Percentiles rank a stretch among this genome's conserved stretches.
These are phyloP conservation scores for Rhynchophorus ferrugineus DNA, from an alignment of 1,140 invertebrate genomes.

Conservation along the genomic window DNA sequence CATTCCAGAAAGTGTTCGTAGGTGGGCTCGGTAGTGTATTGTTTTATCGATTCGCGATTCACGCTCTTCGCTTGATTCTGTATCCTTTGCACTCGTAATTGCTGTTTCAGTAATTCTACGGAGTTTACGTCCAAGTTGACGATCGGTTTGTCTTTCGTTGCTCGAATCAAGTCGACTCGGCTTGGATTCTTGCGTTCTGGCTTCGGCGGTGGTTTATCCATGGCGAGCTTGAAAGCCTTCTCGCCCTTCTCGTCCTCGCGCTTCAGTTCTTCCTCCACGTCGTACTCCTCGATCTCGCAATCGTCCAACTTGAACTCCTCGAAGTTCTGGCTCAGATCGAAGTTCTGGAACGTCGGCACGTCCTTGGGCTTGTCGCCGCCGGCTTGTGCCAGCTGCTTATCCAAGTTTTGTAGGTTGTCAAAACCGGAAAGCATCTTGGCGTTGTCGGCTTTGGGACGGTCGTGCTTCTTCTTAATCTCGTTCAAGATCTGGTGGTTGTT, in stretches of 20 bases:
- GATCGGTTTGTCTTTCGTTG: constrained; percentile 23
- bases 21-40: constrained; percentile 34
- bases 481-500: constrained; percentile 42
- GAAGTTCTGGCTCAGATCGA: constrained; percentile 66
- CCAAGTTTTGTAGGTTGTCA: constrained; percentile 39
- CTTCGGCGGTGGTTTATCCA: constrained; percentile 21
- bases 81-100: constrained; percentile 28
- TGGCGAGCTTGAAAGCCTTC: constrained; percentile 8
- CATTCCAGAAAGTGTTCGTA: constrained; percentile 72
- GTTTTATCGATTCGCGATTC: constrained; percentile 7
- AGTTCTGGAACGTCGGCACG: constrained; percentile 42
- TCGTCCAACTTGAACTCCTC: constrained; percentile 74
- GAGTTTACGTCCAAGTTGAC: constrained; percentile 30
- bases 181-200: constrained; percentile 7
- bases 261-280: constrained; percentile 28
- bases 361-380: constrained; percentile 32
- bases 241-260: constrained; percentile 25
- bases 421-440: constrained; percentile 37
- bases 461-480: constrained; percentile 34
- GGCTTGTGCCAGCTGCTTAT: constrained; percentile 22
- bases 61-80: constrained; percentile 13
- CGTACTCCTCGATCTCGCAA: constrained; percentile 52
- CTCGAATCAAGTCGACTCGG: constrained; percentile 29
- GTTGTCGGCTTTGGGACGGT: constrained; percentile 22
- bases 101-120: constrained; percentile 33